Conservation (phyloP, 2,888 invertebrate species). For the Plebejus anna region DNA sequence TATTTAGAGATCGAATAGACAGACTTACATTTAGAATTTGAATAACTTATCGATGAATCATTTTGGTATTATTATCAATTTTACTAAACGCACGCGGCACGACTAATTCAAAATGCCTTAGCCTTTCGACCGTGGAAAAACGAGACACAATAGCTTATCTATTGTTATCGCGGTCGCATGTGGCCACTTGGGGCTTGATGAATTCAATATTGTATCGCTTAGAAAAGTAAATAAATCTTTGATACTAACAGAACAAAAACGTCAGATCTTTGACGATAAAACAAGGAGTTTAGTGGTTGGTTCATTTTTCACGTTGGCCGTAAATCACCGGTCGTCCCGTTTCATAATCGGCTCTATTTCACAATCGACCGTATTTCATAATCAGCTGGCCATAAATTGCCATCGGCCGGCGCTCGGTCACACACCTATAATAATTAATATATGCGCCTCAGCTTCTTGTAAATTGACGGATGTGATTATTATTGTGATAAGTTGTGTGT, state of each 20-base stretch:
- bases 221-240: no score
- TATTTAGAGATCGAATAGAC: no score
- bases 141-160: no score
- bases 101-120: no score
- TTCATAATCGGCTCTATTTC: constrained; percentile 37
- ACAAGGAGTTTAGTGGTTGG: neutral
- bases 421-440: neutral
- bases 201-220: no score
- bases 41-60: no score
- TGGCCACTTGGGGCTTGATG: no score
- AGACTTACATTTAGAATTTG: no score
- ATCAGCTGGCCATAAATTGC: constrained; percentile 38
- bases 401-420: constrained; percentile 32
- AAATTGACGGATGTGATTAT: neutral
- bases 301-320: constrained; percentile 47
- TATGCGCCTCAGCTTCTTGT: neutral
- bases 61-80: no score
- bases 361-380: constrained; percentile 43
- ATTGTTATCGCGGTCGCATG: no score
- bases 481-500: neutral
- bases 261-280: neutral
- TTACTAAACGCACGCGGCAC: no score
- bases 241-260: neutral
- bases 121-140: no score
- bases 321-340: constrained; percentile 47